Evolutionary conservation across 1,140 invertebrate genomes (phyloP), one percentile per base, ranked within the genome.

Genomic region (Drosophila mauritiana): DNA sequence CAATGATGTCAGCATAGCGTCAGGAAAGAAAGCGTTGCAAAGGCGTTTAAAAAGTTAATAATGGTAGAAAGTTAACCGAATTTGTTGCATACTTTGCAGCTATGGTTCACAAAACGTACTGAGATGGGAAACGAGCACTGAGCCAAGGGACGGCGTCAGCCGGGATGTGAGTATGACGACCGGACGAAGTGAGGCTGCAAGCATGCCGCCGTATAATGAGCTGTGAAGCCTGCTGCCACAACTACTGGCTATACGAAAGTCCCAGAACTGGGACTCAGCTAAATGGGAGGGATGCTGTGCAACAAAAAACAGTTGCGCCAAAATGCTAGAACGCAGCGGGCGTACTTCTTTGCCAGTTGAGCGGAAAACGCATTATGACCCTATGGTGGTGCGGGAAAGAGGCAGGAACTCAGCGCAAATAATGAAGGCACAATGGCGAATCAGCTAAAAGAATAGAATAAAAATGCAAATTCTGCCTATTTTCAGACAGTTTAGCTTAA

Each of bases 51-150:
- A 89, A 88, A 88, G 83, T 89, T 89, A 89, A 80, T 76, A 88
- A 84, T 89, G 73, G 79, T 77, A 69, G 67, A 64, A 89, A 88
- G 84, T 88, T 88, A 88, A 88, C 79, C 76, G 88, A 88, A 89
- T 88, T 83, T 88, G 84, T 73, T 80, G 83, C 79, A 88, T 89
- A 89, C 83, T 89, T 88, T 77, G 49, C 83, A 83, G 83, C 80
- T 81, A 58, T 76, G 84, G 75, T 75, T 69, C 84, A 83, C 75
- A 88, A 89, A 79, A 89, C 72, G 83, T 75, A 83, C 83, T 89
- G 74, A 82, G 65, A 36, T 61, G 56, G 40, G 12, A 53, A 39
- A 20, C 36, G 36, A 48, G 67, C 55, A n/a, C 67, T 27, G 54
- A 62, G 36, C 25, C 59, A 36, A 58, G 59, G 54, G 59, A 59